A percentile compares a stretch with the other conserved stretches of the same genome.
Evolutionary conservation across 2,797 vertebrate species (phyloP).

Genomic region (Spheniscus humboldti): DNA sequence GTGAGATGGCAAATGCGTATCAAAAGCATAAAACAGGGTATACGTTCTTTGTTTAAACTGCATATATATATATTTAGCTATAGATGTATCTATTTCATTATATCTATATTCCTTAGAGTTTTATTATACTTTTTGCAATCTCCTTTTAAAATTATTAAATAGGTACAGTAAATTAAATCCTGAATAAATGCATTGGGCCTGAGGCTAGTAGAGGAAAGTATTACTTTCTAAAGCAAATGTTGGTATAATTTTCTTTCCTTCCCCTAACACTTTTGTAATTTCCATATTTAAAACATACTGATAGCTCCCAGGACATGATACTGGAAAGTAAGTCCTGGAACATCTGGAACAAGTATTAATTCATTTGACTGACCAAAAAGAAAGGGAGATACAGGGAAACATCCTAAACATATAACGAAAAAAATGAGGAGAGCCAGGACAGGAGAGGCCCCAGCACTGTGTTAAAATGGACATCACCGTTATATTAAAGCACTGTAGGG

Average conservation of each 20-base stretch:
- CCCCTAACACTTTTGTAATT: not conserved
- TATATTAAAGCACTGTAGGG: not conserved
- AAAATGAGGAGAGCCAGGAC: not conserved
- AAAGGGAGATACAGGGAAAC: not conserved
- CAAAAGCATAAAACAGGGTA: not conserved
- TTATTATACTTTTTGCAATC: not conserved
- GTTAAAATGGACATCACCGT: not conserved
- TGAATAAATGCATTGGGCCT: not conserved
- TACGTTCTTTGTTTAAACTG: not conserved
- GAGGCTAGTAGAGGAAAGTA: not conserved
- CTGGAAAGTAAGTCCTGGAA: not conserved
- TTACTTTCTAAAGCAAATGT: slow-evolving; percentile 38
- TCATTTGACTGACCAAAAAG: not conserved
- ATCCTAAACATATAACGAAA: not conserved
- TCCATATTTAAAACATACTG: not conserved
- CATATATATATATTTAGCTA: not conserved
- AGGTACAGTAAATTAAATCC: slow-evolving; percentile 21
- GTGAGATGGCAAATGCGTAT: not conserved
- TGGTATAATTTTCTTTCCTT: slow-evolving; percentile 13
- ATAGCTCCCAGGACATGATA: not conserved
- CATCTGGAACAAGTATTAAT: not conserved
- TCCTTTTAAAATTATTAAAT: slow-evolving; percentile 9
- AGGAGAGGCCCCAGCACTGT: not conserved
- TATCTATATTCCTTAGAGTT: not conserved
- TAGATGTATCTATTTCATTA: not conserved